Evolutionary conservation across 1,140 invertebrate species (phyloP).

Genomic region (Arctopsyche grandis): DNA sequence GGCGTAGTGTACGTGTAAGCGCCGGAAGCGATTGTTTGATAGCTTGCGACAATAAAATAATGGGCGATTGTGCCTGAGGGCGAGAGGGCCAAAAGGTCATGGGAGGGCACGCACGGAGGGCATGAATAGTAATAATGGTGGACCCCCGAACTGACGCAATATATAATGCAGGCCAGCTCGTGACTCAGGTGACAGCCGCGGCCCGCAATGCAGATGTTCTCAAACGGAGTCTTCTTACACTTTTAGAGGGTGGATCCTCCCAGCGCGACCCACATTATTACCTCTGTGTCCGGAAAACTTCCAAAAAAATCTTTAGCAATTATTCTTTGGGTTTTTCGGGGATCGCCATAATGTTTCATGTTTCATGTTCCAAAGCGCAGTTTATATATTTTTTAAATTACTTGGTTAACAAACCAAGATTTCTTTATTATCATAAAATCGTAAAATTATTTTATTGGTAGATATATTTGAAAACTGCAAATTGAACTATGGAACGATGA

Average conservation of each 20-base stretch:
- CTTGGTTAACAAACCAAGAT: too few relatives aligned
- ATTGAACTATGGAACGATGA: too few relatives aligned
- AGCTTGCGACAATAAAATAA: background rate
- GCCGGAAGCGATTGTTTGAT: background rate
- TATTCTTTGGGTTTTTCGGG: too few relatives aligned
- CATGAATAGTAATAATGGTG: constrained; percentile 40
- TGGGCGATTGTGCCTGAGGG: background rate
- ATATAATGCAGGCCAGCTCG: constrained; percentile 35
- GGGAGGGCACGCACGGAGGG: background rate
- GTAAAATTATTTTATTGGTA: too few relatives aligned
- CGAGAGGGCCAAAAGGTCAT: background rate
- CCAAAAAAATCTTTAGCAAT: too few relatives aligned
- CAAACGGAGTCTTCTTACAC: constrained; percentile 20
- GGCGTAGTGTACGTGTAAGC: background rate
- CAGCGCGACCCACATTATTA: background rate
- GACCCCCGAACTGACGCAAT: constrained; percentile 33
- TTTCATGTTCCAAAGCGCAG: too few relatives aligned
- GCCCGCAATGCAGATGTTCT: constrained; percentile 39
- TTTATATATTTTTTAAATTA: too few relatives aligned
- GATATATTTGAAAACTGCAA: too few relatives aligned
- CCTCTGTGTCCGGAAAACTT: background rate
- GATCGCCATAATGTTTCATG: too few relatives aligned
- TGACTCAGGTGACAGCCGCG: constrained; percentile 34
- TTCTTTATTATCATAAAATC: too few relatives aligned
- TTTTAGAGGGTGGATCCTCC: background rate